Percentiles rank a stretch among this genome's conserved stretches.
phyloP scores from a whole-genome alignment of 2,797 vertebrate genomes.

The Leptoclinus maculatus region DNA sequence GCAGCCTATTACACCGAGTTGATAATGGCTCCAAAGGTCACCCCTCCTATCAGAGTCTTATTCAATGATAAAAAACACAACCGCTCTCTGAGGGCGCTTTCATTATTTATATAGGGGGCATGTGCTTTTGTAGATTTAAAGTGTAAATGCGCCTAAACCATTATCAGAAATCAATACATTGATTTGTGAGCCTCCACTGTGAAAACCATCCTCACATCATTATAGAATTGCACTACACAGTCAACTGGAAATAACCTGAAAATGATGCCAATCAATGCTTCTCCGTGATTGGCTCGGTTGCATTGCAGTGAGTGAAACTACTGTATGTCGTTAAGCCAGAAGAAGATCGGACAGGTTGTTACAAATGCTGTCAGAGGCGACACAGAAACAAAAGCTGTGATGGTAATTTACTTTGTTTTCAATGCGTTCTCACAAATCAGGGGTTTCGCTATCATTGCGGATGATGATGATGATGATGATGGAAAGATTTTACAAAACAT shows the following conservation, averaged over 20 bases:
- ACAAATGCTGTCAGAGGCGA: conserved; percentile 8
- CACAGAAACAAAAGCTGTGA: conserved; percentile 6
- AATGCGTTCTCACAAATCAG: conserved; percentile 11
- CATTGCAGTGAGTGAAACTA: neutral
- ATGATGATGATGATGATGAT: neutral
- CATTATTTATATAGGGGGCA: neutral
- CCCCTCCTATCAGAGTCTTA: conserved; percentile 28
- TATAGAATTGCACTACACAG: conserved; percentile 9
- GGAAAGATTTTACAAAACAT: conserved; percentile 11
- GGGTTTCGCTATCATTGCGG: conserved; percentile 2
- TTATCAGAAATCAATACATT: conserved; percentile 20
- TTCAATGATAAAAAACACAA: conserved; percentile 30
- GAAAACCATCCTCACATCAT: conserved; percentile 9
- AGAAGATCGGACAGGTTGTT: conserved; percentile 2
- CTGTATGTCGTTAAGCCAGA: neutral
- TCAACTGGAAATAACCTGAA: conserved; percentile 13
- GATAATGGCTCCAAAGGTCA: conserved; percentile 63
- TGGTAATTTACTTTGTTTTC: conserved; percentile 1
- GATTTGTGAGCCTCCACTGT: conserved; percentile 16
- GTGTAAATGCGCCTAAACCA: conserved; percentile 7
- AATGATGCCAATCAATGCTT: conserved; percentile 7
- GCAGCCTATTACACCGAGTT: conserved; percentile 49
- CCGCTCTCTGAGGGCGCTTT: conserved; percentile 11
- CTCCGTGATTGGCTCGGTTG: neutral
- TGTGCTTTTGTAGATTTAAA: conserved; percentile 27